These are phyloP conservation scores for Hapalemur alaotrensis DNA, from an alignment of 2,797 vertebrate genomes.

Conservation along the genomic window DNA sequence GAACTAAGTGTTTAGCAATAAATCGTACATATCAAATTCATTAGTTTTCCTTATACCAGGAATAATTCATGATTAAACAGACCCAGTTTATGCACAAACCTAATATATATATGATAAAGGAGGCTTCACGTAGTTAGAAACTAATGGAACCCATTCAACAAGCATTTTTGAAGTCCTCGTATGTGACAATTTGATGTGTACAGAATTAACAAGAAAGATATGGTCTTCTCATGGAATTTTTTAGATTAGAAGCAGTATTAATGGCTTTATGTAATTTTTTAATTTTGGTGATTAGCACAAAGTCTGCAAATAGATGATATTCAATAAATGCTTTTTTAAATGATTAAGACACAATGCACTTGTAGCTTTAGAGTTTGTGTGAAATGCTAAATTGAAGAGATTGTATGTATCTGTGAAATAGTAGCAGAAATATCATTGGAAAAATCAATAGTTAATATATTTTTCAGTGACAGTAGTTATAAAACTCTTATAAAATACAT, in stretches of 20 bases:
- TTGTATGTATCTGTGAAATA: background rate
- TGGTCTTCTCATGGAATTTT: background rate
- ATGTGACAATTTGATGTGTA: background rate
- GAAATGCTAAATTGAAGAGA: background rate
- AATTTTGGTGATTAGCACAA: background rate
- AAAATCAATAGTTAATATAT: background rate
- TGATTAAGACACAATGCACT: background rate
- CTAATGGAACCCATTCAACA: background rate
- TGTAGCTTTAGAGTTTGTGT: background rate
- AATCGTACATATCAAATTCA: background rate
- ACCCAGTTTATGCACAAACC: background rate
- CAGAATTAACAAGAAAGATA: background rate
- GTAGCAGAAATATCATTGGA: background rate
- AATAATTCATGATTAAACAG: background rate
- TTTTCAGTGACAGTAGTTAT: background rate
- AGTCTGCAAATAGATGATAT: background rate
- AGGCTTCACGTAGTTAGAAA: background rate
- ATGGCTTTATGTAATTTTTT: background rate
- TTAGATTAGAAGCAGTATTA: background rate
- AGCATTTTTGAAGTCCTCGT: background rate
- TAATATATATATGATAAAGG: background rate
- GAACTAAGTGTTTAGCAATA: background rate
- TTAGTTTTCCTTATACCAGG: background rate
- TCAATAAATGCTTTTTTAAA: background rate
- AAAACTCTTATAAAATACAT: background rate